Base-by-base conservation (phyloP, 2,888 invertebrate genomes). In the Acleris sparsana region DNA sequence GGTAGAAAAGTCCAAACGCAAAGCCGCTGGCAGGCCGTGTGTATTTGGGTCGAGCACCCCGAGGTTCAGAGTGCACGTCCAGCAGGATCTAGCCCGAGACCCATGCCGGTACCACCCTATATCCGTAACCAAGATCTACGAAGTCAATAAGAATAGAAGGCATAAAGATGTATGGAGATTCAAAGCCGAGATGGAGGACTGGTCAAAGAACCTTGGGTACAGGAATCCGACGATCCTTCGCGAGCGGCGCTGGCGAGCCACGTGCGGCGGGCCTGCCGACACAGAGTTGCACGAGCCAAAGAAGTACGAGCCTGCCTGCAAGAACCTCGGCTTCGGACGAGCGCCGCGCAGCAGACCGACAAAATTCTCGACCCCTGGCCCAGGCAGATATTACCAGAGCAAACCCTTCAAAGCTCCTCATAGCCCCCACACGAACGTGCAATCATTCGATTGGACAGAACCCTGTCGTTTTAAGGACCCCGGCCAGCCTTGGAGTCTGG, bases 391-490 rank as follows among this genome's bases (percentile, higher is more conserved):
- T 71, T 88, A 83, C 69, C 83, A 75, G 68, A 70, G 70, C 6
- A 69, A 71, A 1, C 86, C 88, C 3, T 89, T 76, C 69, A 88
- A 87, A 75, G 80, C 75, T 0, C 85, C 84, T 0, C 80, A 84
- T 67, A 88, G 88, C 0, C 80, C 88, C 4, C 89, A 89, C 71
- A 89, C 91, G 0, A 70, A 49, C 1, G 76, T 79, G 68, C 85
- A 83, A 4, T 79, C 84, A 6, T 87, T 92, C 57, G 85, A 89
- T 25, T 77, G 89, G 68, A 86, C 84, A 71, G 86, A 86, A 55
- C 81, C 83, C 0, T 92, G 92, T 69, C 80, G 92, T 13, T 90
- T 92, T 68, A 87, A 82, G 70, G 84, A 87, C 56, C 53, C 70
- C 1, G 73, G 77, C 0, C 83, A 76, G 17, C 13, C 39, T 9